These are phyloP conservation scores for Zoanthus sociatus DNA, from an alignment of 92 coral and sea anemone genomes.

Conservation along the genomic window DNA sequence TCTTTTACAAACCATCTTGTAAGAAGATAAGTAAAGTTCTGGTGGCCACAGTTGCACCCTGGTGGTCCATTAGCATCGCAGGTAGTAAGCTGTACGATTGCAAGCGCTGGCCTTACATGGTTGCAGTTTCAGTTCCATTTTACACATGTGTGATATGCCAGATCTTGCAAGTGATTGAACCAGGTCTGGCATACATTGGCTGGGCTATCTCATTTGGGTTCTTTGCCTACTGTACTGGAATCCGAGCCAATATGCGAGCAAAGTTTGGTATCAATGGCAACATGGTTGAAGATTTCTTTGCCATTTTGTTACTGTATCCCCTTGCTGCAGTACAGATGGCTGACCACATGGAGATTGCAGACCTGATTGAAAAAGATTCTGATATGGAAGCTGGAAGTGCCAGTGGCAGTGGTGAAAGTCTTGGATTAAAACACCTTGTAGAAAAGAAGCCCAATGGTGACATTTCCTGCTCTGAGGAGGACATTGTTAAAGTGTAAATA, in stretches of 20 bases:
- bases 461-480: too few relatives aligned
- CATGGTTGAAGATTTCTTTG: conserved; percentile 56
- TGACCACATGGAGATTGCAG: conserved; percentile 26
- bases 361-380: not conserved
- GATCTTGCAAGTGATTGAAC: conserved; percentile 48
- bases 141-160: conserved; percentile 36
- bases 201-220: conserved; percentile 48
- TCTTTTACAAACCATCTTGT: conserved; percentile 44
- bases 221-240: conserved; percentile 47
- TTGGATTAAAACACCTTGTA: conserved; percentile 8
- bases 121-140: conserved; percentile 35
- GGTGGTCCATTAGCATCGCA: conserved; percentile 53
- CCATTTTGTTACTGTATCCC: conserved; percentile 50
- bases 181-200: conserved; percentile 56
- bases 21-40: conserved; percentile 41
- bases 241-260: conserved; percentile 48
- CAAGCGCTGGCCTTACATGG: conserved; percentile 47
- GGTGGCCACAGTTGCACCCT: conserved; percentile 49
- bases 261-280: conserved; percentile 50
- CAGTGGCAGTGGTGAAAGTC: conserved; percentile 11
- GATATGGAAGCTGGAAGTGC: conserved; percentile 3
- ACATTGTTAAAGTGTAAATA: too few relatives aligned
- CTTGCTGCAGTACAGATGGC: conserved; percentile 45
- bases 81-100: conserved; percentile 50
- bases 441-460: not conserved